phyloP scores from a whole-genome alignment of 2,797 vertebrate species.

The Lacerta bilineata region DNA sequence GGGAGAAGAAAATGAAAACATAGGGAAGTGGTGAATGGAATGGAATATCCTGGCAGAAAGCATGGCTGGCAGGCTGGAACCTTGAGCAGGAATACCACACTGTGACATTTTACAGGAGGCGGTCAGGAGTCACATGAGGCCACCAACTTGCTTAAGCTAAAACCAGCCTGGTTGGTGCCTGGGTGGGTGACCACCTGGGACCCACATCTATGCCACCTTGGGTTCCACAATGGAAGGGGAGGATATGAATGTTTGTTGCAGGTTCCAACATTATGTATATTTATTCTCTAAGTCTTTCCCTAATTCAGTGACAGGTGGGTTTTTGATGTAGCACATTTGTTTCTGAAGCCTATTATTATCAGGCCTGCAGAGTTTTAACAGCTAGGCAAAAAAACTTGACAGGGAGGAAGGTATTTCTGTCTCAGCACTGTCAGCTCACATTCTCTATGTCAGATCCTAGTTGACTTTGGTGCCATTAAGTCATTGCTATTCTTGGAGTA shows the following conservation, averaged over 20 bases:
- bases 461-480: constrained; percentile 49
- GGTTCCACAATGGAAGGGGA: no score
- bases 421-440: constrained; percentile 52
- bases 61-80: not conserved
- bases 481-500: constrained; percentile 61
- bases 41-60: no score
- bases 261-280: not conserved
- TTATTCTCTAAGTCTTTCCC: constrained; percentile 50
- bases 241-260: no score
- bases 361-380: constrained; percentile 41
- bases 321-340: constrained; percentile 50
- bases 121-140: no score
- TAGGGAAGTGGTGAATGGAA: not conserved
- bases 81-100: not conserved
- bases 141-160: no score
- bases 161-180: no score
- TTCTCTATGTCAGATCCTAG: constrained; percentile 40
- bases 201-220: no score
- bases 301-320: constrained; percentile 4
- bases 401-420: constrained; percentile 54
- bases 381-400: not conserved
- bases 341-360: constrained; percentile 45
- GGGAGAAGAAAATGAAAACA: not conserved
- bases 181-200: no score
- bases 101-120: not conserved